phyloP scores from a whole-genome alignment of 2,888 invertebrate species.

The Rambutsinella grinnellia region DNA sequence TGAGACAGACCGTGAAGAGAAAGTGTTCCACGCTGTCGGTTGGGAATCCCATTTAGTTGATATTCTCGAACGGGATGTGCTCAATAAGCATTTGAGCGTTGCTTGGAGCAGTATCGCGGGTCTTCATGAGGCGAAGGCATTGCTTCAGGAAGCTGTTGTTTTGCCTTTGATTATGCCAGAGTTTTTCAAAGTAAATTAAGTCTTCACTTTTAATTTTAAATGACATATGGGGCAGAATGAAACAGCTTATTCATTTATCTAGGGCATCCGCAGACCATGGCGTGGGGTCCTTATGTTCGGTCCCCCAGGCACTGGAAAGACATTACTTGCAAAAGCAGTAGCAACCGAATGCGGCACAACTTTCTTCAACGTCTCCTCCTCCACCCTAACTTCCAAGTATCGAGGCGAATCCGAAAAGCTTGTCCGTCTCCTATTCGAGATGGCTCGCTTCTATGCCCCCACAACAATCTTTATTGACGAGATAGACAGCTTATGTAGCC shows the following conservation, averaged over 20 bases:
- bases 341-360: conserved; percentile 91
- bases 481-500: conserved; percentile 87
- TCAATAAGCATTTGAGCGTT: conserved; percentile 85
- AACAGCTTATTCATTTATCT: neutral
- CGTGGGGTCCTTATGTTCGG: conserved; percentile 80
- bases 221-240: neutral
- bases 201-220: too few species aligned
- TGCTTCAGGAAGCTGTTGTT: conserved; percentile 88
- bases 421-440: conserved; percentile 87
- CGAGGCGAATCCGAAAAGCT: conserved; percentile 93
- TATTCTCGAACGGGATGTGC: conserved; percentile 85
- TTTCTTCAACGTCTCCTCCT: conserved; percentile 89
- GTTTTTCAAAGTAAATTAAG: conserved; percentile 81
- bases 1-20: conserved; percentile 67
- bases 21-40: conserved; percentile 77
- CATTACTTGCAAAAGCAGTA: conserved; percentile 86
- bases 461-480: conserved; percentile 93
- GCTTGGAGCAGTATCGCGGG: conserved; percentile 85
- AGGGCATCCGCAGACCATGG: conserved; percentile 86
- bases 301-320: conserved; percentile 81
- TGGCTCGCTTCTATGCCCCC: conserved; percentile 90
- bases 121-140: conserved; percentile 80
- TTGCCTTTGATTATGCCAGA: conserved; percentile 89
- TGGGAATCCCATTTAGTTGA: conserved; percentile 84
- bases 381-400: conserved; percentile 89